Evolutionary conservation across 2,113 vertebrate species (phyloP).

Genomic region (Dunckerocampus dactyliophorus): DNA sequence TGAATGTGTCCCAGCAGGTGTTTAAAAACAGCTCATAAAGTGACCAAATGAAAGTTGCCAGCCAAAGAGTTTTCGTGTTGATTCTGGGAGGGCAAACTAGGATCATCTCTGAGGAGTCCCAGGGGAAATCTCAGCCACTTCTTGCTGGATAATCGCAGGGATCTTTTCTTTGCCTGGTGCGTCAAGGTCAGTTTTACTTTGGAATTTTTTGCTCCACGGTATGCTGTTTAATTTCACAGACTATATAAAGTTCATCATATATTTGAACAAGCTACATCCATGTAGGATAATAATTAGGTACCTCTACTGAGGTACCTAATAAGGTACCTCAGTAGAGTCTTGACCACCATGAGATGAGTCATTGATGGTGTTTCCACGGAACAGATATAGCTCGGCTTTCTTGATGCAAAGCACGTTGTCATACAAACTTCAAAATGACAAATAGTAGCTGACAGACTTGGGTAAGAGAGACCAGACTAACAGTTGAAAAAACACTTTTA

Average conservation of each 20-base stretch:
- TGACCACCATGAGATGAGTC: slow-evolving; percentile 23
- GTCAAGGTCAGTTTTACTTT: slow-evolving; percentile 1
- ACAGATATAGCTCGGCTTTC: too few species aligned
- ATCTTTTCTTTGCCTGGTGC: slow-evolving; percentile 19
- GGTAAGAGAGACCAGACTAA: background rate
- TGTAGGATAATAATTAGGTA: too few species aligned
- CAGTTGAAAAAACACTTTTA: background rate
- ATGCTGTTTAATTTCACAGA: too few species aligned
- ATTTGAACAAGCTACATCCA: background rate
- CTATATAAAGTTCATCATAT: too few species aligned
- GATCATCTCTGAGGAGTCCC: slow-evolving; percentile 7
- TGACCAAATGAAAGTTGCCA: slow-evolving; percentile 19
- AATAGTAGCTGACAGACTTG: background rate
- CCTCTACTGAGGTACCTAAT: too few species aligned
- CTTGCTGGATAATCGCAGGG: slow-evolving; percentile 11
- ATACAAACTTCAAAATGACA: background rate
- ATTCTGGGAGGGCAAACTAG: slow-evolving; percentile 5
- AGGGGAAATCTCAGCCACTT: slow-evolving; percentile 2
- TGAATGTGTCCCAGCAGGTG: slow-evolving; percentile 17
- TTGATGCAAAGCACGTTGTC: too few species aligned
- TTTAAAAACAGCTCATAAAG: slow-evolving; percentile 13
- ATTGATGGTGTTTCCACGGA: background rate
- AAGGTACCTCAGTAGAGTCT: too few species aligned
- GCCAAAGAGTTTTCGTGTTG: slow-evolving; percentile 5
- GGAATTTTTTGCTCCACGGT: too few species aligned